Conservation (phyloP, 30 jellyfish, hydroid and myxozoan genomes). For the Turritopsis rubra region DNA sequence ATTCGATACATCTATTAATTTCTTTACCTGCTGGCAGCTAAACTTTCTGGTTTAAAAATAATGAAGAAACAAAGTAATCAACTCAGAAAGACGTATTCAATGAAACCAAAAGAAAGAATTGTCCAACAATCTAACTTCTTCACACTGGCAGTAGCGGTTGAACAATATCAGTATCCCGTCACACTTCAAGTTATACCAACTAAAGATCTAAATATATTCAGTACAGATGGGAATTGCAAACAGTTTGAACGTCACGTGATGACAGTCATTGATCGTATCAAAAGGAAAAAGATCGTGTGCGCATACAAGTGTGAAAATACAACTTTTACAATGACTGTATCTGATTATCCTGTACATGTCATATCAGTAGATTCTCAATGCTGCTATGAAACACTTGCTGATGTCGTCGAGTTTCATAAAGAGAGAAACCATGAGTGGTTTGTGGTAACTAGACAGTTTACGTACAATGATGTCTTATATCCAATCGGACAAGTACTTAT, state of each 20-base stretch:
- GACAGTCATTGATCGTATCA: neutral
- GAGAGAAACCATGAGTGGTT: neutral
- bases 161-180: neutral
- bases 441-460: neutral
- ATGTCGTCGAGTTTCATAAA: neutral
- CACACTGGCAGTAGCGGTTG: neutral
- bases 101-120: neutral
- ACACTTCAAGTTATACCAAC: constrained; percentile 12
- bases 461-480: neutral
- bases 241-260: neutral
- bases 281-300: neutral
- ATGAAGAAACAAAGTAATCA: neutral
- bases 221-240: neutral
- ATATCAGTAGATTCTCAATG: neutral
- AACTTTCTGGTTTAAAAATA: neutral
- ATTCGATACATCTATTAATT: neutral
- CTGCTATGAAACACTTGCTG: neutral
- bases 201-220: neutral
- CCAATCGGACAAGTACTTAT: neutral
- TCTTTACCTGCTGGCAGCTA: neutral
- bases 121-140: neutral
- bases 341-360: neutral
- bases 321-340: neutral
- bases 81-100: neutral
- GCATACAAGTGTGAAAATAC: neutral